Conservation (phyloP, 2,888 invertebrate genomes). For the Taenaris catops region DNA sequence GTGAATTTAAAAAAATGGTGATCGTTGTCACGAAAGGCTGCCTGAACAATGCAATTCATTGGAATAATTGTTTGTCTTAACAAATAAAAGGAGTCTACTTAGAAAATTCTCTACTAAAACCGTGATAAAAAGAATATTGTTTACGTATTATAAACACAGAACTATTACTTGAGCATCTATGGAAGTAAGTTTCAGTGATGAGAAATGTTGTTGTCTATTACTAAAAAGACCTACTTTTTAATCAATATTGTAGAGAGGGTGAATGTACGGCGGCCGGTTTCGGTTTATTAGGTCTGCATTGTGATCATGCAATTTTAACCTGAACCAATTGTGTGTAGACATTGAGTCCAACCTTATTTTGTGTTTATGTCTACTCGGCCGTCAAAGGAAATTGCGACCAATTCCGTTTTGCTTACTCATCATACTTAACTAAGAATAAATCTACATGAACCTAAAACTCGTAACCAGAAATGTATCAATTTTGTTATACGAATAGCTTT, state of each 20-base stretch:
- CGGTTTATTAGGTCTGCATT: constrained; percentile 61
- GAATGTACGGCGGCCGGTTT: constrained; percentile 41
- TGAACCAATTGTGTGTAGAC: constrained; percentile 56
- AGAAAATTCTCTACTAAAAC: too few relatives aligned
- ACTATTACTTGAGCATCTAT: too few relatives aligned
- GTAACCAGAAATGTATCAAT: constrained; percentile 5
- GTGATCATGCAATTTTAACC: constrained; percentile 68
- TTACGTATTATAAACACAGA: too few relatives aligned
- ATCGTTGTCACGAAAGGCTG: constrained; percentile 22
- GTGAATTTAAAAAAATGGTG: constrained; percentile 31
- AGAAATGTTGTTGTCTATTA: too few relatives aligned
- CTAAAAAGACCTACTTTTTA: too few relatives aligned
- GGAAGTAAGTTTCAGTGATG: too few relatives aligned
- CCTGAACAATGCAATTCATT: constrained; percentile 31
- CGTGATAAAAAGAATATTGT: too few relatives aligned
- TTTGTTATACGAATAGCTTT: too few relatives aligned
- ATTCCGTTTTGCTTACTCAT: constrained; percentile 59
- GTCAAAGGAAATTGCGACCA: constrained; percentile 63
- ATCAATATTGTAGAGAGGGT: constrained; percentile 50
- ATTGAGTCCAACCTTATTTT: constrained; percentile 46
- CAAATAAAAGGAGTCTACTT: constrained; percentile 24
- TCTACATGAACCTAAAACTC: constrained; percentile 6
- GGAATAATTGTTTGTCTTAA: constrained; percentile 26
- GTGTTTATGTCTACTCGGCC: constrained; percentile 31
- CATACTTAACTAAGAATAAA: constrained; percentile 41